Percentiles rank a stretch among this genome's conserved stretches.
Conservation (phyloP, 2,113 vertebrate genomes). For the Neotoma lepida region DNA sequence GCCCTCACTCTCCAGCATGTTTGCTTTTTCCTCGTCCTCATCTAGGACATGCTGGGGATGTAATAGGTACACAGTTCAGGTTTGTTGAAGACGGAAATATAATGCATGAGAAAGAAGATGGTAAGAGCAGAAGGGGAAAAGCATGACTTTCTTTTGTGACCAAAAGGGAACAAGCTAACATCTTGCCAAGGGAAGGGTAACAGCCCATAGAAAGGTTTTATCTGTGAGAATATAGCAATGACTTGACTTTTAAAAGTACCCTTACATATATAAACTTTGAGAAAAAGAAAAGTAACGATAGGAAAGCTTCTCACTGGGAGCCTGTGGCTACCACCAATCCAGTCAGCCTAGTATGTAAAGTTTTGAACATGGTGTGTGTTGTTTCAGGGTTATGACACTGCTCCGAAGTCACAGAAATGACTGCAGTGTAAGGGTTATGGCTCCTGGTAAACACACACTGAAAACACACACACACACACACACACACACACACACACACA, state of each 20-base stretch:
- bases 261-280: not conserved
- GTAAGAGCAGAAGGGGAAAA: not conserved
- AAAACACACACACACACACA: not conserved
- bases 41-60: not conserved
- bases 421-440: not conserved
- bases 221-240: not conserved
- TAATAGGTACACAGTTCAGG: not conserved
- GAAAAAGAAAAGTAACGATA: not conserved
- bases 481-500: not conserved
- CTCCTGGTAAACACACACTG: not conserved
- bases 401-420: not conserved
- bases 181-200: not conserved
- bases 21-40: not conserved
- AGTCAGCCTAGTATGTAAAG: not conserved
- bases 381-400: not conserved
- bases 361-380: not conserved
- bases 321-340: not conserved
- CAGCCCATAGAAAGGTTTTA: not conserved
- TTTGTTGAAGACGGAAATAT: not conserved
- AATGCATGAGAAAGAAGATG: too few species aligned
- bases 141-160: not conserved
- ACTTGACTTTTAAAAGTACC: not conserved
- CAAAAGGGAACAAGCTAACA: not conserved
- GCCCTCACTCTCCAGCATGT: rapidly evolving
- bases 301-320: not conserved